Percentiles rank a stretch among this genome's conserved stretches.
phyloP scores from a whole-genome alignment of 2,797 vertebrate species.

The Sarcophilus harrisii region DNA sequence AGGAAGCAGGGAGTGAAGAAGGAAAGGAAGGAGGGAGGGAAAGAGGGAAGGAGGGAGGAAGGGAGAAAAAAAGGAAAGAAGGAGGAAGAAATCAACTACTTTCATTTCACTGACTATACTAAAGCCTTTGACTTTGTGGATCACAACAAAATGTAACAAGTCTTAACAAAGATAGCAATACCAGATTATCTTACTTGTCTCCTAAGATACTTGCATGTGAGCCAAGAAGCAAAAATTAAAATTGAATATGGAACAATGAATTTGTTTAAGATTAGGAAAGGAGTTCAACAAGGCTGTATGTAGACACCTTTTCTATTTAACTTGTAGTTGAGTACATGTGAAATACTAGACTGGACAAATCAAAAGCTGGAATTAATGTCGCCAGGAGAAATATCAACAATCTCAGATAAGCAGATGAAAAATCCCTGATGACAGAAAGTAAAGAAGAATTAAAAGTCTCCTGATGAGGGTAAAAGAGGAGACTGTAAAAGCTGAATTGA shows the following conservation, averaged over 20 bases:
- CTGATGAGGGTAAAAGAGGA: neutral
- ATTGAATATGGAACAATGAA: neutral
- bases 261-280: neutral
- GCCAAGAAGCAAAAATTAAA: neutral
- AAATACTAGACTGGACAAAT: neutral
- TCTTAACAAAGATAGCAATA: neutral
- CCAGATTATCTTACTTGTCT: neutral
- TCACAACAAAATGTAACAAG: neutral
- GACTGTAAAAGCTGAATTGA: neutral
- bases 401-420: neutral
- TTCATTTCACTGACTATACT: neutral
- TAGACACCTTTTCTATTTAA: neutral
- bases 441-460: neutral
- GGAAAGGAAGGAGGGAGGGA: no score
- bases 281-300: neutral
- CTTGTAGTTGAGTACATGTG: neutral
- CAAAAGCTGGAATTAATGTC: neutral
- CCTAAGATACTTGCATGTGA: neutral
- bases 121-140: neutral
- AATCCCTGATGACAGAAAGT: neutral
- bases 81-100: no score
- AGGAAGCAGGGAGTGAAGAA: no score
- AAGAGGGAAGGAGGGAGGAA: no score
- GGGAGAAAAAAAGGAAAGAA: no score
- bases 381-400: neutral